A percentile compares a stretch with the other conserved stretches of the same genome.
Evolutionary conservation across 1,140 invertebrate genomes (phyloP).

Genomic region (Helicoverpa zea): DNA sequence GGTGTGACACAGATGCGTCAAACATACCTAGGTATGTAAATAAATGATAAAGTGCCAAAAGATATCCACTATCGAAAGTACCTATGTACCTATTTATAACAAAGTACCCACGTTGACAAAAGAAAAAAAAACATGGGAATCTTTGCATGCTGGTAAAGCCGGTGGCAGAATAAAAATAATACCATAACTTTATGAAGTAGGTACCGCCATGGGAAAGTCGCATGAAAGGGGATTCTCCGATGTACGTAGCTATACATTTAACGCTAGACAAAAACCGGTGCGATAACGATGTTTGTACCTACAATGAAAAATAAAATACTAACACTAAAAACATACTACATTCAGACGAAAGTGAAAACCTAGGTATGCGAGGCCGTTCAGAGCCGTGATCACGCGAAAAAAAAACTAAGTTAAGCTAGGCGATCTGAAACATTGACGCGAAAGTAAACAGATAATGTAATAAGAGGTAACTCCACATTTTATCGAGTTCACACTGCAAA

Average conservation of each 20-base stretch:
- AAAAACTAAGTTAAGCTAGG: constrained; percentile 34
- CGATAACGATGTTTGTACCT: constrained; percentile 35
- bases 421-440: constrained; percentile 39
- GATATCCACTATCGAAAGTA: neutral
- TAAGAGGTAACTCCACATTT: constrained; percentile 53
- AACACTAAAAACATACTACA: constrained; percentile 44
- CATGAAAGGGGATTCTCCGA: constrained; percentile 29
- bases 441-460: constrained; percentile 51
- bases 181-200: constrained; percentile 40
- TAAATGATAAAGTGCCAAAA: constrained; percentile 5
- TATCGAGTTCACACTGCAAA: constrained; percentile 57
- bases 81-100: neutral
- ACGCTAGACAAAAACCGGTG: constrained; percentile 16
- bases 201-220: constrained; percentile 52
- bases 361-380: constrained; percentile 46
- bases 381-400: constrained; percentile 46
- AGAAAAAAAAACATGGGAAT: constrained; percentile 28
- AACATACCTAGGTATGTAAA: neutral
- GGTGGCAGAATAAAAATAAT: constrained; percentile 53
- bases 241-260: constrained; percentile 15
- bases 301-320: constrained; percentile 35
- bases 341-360: constrained; percentile 63
- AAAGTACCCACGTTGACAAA: constrained; percentile 7
- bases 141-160: constrained; percentile 1
- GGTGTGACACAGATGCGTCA: neutral